Evolutionary conservation across 2,888 invertebrate species (phyloP).

Genomic region (Chrysotoxum bicinctum): DNA sequence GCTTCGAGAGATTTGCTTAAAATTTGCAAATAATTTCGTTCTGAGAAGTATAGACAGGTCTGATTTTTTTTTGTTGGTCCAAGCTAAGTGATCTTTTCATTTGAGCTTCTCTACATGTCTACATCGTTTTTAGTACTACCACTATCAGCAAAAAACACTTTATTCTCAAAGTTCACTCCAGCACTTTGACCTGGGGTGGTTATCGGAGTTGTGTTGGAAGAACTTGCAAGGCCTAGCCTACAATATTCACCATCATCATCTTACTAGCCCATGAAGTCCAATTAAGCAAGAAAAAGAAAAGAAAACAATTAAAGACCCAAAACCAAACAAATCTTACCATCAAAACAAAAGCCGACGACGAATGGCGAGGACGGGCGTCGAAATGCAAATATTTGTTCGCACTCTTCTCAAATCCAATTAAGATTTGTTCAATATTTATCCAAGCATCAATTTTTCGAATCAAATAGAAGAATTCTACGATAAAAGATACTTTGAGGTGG

Average conservation of each 20-base stretch:
- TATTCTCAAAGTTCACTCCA: conserved; percentile 4
- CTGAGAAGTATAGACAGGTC: no score
- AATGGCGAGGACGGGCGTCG: not conserved
- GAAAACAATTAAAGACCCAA: conserved; percentile 17
- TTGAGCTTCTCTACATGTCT: not conserved
- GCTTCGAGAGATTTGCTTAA: not conserved
- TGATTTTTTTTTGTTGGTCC: no score
- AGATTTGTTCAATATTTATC: conserved; percentile 60
- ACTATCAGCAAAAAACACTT: not conserved
- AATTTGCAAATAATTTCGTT: not conserved
- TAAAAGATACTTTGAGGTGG: conserved; percentile 32
- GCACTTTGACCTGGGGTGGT: not conserved
- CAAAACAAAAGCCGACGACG: conserved; percentile 36
- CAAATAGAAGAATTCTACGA: conserved; percentile 37
- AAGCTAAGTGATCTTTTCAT: not conserved
- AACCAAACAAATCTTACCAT: conserved; percentile 25
- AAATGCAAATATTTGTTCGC: conserved; percentile 41
- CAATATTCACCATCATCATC: not conserved
- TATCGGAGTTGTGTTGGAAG: not conserved
- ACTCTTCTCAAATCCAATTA: conserved; percentile 57
- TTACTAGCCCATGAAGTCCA: not conserved
- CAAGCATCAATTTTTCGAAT: conserved; percentile 46
- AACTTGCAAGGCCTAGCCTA: not conserved
- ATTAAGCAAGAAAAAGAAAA: conserved; percentile 5
- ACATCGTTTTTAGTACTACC: not conserved